A percentile compares a stretch with the other conserved stretches of the same genome.
phyloP scores from a whole-genome alignment of 2,113 vertebrate genomes.

The Hystrix brachyura region DNA sequence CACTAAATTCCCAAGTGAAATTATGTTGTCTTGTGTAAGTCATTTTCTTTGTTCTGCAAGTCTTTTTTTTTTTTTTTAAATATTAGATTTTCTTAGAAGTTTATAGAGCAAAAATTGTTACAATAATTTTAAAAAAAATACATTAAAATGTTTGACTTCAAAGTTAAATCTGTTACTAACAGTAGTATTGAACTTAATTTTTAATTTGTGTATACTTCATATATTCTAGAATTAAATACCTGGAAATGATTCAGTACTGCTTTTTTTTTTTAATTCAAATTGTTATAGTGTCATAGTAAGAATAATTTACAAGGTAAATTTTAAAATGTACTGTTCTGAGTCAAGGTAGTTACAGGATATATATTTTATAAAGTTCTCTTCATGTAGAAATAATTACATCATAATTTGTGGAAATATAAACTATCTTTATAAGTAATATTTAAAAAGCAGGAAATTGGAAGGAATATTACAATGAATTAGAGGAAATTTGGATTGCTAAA shows the following conservation, averaged over 20 bases:
- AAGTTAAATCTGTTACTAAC: not conserved
- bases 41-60: constrained; percentile 68
- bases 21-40: constrained; percentile 66
- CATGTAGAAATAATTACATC: constrained; percentile 44
- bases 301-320: constrained; percentile 32
- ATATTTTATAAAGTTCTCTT: constrained; percentile 10
- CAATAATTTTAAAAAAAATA: constrained; percentile 39
- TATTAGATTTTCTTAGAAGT: constrained; percentile 63
- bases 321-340: constrained; percentile 62
- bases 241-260: not conserved
- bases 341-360: constrained; percentile 22
- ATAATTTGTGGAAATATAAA: constrained; percentile 58
- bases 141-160: constrained; percentile 57
- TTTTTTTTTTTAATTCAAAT: constrained; percentile 39
- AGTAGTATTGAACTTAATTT: not conserved
- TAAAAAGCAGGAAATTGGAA: constrained; percentile 57
- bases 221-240: constrained; percentile 47
- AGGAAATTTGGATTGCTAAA: constrained; percentile 33
- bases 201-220: not conserved
- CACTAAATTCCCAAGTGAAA: constrained; percentile 75
- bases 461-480: constrained; percentile 50
- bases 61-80: constrained; percentile 66
- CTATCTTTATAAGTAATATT: constrained; percentile 40
- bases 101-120: constrained; percentile 49
- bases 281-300: not conserved